Evolutionary conservation across 2,888 invertebrate species (phyloP).

Genomic region (Chaitophorus viminalis): DNA sequence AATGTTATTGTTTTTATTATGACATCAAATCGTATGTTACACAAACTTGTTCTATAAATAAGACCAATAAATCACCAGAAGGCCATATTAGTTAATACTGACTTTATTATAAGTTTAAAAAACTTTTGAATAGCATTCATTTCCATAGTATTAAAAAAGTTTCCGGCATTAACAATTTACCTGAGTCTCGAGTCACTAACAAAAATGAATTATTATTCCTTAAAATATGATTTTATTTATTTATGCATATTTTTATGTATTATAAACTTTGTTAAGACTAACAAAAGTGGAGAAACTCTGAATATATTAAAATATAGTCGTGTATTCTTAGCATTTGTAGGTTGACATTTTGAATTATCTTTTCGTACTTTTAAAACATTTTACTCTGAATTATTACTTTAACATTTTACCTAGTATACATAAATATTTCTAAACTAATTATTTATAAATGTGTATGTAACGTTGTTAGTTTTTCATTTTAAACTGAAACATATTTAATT

Average conservation of each 20-base stretch:
- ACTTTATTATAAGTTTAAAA: constrained; percentile 60
- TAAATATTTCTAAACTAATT: constrained; percentile 40
- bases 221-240: constrained; percentile 61
- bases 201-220: constrained; percentile 60
- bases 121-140: constrained; percentile 57
- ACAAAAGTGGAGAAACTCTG: constrained; percentile 57
- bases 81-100: constrained; percentile 52
- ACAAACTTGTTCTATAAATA: constrained; percentile 24
- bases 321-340: constrained; percentile 52
- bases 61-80: constrained; percentile 46
- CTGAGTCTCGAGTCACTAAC: constrained; percentile 52
- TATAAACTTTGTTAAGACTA: constrained; percentile 58
- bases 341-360: constrained; percentile 59
- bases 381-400: constrained; percentile 37
- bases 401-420: constrained; percentile 24
- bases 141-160: constrained; percentile 61
- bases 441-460: constrained; percentile 31
- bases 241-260: constrained; percentile 60
- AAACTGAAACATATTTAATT: constrained; percentile 33
- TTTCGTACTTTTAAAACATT: constrained; percentile 51
- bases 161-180: constrained; percentile 60
- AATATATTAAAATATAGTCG: constrained; percentile 54
- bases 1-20: constrained; percentile 31
- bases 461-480: constrained; percentile 24
- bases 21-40: background rate